Base-by-base conservation (phyloP, 2,888 invertebrate genomes). In the Balanococcus diminutus region DNA sequence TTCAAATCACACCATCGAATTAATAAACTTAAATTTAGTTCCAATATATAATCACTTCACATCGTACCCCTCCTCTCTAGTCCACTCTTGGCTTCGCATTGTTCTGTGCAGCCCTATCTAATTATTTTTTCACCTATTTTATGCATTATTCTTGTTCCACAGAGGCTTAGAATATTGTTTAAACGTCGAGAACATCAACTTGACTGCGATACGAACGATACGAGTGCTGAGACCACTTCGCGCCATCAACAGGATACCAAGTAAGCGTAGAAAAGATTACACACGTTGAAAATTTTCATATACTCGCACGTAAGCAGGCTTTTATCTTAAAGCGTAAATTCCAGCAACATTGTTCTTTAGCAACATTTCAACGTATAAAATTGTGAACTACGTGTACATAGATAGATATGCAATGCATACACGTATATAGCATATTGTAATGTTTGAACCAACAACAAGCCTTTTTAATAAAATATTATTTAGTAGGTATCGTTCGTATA, bases 211-310 rank as follows among this genome's bases (percentile, higher is more conserved):
- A 90, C 93, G 99, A 89, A 99, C 99, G 87, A 98, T 99, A 90
- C 93, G 99, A 90, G 99, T 99, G 87, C 92, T 99, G 87, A 92
- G 99, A 90, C 99, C 99, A 81, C 92, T 99, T 88, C 92, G 99
- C 88, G 99, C 99, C 88, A 99, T 99, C 91, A 99, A 99, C 93
- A 94, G 99, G 90, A 99, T 99, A 93, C 99, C 99, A 90, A 99
- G 99, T 97, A 92, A 96, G 97, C 42, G 8, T 36, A 42, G 42
- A 42, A 42, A 42, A 42, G 42, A 82, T 39, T 81, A 36, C 31
- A 36, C 31, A 42, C 42, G 81, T 81, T 81, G 36, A 81, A 81
- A 5, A 72, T 72, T 72, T 72, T 72, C 72, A 72, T 72, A 22
- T 56, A 22, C 19, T 9, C 22, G 42, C 42, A 31, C 72, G 72